These are phyloP conservation scores for Idaea dimidiata DNA, from an alignment of 2,888 invertebrate genomes.

Conservation along the genomic window DNA sequence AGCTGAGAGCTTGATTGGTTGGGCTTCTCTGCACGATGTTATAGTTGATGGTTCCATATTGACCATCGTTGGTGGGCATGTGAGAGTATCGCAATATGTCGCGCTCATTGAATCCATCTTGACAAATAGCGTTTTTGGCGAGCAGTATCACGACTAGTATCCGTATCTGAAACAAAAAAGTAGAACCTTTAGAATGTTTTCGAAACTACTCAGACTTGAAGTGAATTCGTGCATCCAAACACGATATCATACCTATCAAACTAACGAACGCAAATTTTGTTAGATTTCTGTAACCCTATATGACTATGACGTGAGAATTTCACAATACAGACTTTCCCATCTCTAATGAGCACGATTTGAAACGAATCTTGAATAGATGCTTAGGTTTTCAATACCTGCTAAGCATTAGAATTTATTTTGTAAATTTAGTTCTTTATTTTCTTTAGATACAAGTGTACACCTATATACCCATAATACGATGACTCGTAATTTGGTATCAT, in stretches of 20 bases:
- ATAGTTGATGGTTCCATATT: slow-evolving; percentile 52
- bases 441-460: too few species aligned
- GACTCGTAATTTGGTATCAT: too few species aligned
- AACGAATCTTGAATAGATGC: slow-evolving; percentile 13
- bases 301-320: slow-evolving; percentile 14
- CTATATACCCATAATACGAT: too few species aligned
- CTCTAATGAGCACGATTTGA: slow-evolving; percentile 17
- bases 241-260: neutral
- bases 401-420: neutral
- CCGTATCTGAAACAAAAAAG: slow-evolving; percentile 71
- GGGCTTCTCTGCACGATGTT: slow-evolving; percentile 60
- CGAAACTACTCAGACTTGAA: neutral
- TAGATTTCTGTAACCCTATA: slow-evolving; percentile 8
- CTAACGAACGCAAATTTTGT: neutral
- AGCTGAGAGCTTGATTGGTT: slow-evolving; percentile 53
- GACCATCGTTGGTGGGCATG: slow-evolving; percentile 55
- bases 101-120: slow-evolving; percentile 66
- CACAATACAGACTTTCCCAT: slow-evolving; percentile 21
- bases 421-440: neutral
- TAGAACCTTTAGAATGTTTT: neutral
- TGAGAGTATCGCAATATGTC: slow-evolving; percentile 63
- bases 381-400: neutral
- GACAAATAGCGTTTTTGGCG: slow-evolving; percentile 53
- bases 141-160: slow-evolving; percentile 66
- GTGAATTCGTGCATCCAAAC: neutral